Percentiles rank a stretch among this genome's conserved stretches.
These are phyloP conservation scores for Notamacropus eugenii DNA, from an alignment of 2,797 vertebrate genomes.

Conservation along the genomic window DNA sequence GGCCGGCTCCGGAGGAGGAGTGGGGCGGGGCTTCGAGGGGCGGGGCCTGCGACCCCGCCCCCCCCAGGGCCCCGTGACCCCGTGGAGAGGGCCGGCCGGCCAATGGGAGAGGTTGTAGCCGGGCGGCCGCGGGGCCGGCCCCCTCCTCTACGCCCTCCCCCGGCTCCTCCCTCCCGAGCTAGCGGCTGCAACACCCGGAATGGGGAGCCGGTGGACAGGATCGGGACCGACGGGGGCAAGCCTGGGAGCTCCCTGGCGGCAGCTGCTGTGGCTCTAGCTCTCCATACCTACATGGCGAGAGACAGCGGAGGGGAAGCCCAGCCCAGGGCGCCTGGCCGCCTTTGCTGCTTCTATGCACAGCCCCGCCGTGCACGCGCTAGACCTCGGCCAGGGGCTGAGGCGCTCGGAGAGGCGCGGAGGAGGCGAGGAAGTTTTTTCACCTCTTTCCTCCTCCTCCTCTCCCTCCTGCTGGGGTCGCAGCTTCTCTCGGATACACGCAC, in stretches of 20 bases:
- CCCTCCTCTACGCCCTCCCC: conserved; percentile 32
- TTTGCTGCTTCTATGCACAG: not conserved
- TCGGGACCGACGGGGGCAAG: conserved; percentile 25
- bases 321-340: conserved; percentile 19
- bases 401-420: not conserved
- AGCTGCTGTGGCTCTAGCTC: conserved; percentile 23
- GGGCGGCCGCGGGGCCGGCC: not conserved
- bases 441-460: conserved; percentile 50
- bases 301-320: conserved; percentile 55
- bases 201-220: conserved; percentile 59
- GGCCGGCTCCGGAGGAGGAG: conserved; percentile 59
- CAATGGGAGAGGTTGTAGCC: conserved; percentile 58
- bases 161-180: not conserved
- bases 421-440: conserved; percentile 70
- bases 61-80: conserved; percentile 66
- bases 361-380: not conserved
- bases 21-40: conserved; percentile 52
- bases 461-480: conserved; percentile 1
- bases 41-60: not conserved
- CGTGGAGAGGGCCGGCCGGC: not conserved
- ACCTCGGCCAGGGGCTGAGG: not conserved
- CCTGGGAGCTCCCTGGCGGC: conserved; percentile 31
- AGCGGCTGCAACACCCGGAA: conserved; percentile 76
- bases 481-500: not conserved
- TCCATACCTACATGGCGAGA: conserved; percentile 11